These are phyloP conservation scores for Pluvialis apricaria DNA, from an alignment of 2,113 vertebrate genomes.

Conservation along the genomic window DNA sequence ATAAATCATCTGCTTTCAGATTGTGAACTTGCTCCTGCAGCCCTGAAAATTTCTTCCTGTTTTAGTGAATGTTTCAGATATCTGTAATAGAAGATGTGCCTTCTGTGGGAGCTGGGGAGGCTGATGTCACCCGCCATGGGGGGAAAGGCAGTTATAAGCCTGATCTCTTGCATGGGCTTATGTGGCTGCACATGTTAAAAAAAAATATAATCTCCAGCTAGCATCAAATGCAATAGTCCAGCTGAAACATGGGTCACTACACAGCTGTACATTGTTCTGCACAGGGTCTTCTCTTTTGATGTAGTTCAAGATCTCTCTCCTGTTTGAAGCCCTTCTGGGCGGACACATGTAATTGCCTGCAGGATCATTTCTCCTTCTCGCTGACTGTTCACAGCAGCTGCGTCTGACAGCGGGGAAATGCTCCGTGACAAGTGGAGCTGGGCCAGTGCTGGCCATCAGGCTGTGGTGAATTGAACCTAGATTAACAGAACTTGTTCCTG, in stretches of 20 bases:
- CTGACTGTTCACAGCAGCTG: background rate
- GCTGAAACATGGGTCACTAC: background rate
- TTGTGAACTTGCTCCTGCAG: background rate
- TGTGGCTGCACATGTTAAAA: background rate
- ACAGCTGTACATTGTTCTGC: background rate
- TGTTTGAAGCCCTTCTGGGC: background rate
- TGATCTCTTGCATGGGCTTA: background rate
- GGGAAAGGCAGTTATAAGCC: background rate
- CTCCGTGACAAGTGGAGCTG: background rate
- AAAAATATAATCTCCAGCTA: background rate
- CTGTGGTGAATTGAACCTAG: background rate
- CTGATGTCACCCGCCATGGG: accelerated
- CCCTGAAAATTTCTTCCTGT: background rate
- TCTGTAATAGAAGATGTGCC: background rate
- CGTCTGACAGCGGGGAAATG: background rate
- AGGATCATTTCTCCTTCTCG: background rate
- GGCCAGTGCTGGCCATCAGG: background rate
- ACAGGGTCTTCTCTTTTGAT: background rate
- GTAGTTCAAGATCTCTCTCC: background rate
- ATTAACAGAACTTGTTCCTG: background rate
- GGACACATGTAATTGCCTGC: background rate
- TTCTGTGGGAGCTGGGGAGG: background rate
- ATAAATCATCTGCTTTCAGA: background rate
- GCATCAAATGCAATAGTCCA: background rate
- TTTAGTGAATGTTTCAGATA: background rate